Conservation (phyloP, 2,797 vertebrate species). For the Poecile montanus region DNA sequence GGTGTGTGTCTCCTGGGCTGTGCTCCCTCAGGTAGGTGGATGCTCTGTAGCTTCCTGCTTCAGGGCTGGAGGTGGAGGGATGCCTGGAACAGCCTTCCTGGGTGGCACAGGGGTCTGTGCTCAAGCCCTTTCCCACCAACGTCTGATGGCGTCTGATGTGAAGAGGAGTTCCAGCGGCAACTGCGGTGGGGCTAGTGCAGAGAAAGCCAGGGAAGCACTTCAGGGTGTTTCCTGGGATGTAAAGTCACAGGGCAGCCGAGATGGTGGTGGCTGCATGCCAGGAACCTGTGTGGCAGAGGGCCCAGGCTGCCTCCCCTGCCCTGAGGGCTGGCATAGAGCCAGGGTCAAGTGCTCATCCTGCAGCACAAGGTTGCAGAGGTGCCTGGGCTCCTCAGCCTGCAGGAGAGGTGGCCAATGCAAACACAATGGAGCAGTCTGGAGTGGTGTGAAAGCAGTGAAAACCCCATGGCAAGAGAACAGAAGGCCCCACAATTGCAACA, state of each 20-base stretch:
- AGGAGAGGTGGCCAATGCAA: not conserved
- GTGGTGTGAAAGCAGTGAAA: not conserved
- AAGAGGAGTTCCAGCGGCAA: not conserved
- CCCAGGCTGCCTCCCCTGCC: not conserved
- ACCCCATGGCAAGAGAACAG: not conserved
- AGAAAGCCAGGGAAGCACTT: not conserved
- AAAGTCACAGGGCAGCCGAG: not conserved
- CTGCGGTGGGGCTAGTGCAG: fast-evolving
- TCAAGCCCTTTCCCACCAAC: fast-evolving
- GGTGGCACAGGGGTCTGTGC: not conserved
- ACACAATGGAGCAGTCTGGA: not conserved
- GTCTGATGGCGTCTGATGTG: fast-evolving
- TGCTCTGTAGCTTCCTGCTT: not conserved
- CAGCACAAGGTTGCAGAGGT: not conserved
- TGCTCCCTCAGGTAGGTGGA: not conserved
- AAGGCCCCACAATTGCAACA: not conserved
- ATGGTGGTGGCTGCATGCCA: not conserved
- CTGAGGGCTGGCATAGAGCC: not conserved
- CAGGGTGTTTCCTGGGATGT: not conserved
- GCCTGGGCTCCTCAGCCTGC: not conserved
- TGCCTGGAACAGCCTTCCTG: not conserved
- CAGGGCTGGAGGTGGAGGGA: not conserved
- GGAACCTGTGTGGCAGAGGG: not conserved
- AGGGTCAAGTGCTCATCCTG: not conserved
- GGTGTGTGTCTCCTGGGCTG: not conserved